These are phyloP conservation scores for Caenorhabditis uteleia DNA, from an alignment of 2,888 invertebrate species.

Conservation along the genomic window DNA sequence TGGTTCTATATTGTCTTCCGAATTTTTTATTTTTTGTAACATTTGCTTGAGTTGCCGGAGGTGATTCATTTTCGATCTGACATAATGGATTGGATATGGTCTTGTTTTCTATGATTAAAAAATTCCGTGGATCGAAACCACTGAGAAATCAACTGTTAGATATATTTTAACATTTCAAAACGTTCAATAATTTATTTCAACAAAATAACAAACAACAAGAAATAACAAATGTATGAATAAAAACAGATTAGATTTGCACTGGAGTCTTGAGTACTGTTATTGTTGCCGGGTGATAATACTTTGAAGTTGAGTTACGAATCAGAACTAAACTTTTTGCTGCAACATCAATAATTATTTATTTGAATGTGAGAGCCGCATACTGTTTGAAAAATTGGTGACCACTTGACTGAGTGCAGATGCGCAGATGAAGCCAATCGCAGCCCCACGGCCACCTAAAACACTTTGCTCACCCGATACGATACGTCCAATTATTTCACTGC, in stretches of 20 bases:
- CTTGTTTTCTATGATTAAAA: neutral
- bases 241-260: slow-evolving; percentile 22
- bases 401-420: slow-evolving; percentile 25
- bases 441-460: slow-evolving; percentile 46
- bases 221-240: neutral
- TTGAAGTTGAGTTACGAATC: slow-evolving; percentile 53
- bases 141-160: too few species aligned
- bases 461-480: slow-evolving; percentile 58
- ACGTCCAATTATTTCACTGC: slow-evolving; percentile 52
- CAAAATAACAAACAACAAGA: neutral
- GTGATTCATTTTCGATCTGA: too few species aligned
- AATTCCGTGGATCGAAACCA: too few species aligned
- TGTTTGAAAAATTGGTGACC: slow-evolving; percentile 14
- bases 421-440: slow-evolving; percentile 47
- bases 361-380: slow-evolving; percentile 1
- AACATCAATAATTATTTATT: slow-evolving; percentile 11
- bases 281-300: slow-evolving; percentile 57
- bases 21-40: too few species aligned
- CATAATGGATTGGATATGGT: too few species aligned
- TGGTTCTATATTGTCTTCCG: too few species aligned
- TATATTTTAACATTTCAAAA: too few species aligned
- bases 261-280: slow-evolving; percentile 15
- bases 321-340: slow-evolving; percentile 37
- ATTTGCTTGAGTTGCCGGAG: too few species aligned
- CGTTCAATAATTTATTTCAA: too few species aligned